Evolutionary conservation across 2,888 invertebrate genomes (phyloP), one percentile per base, ranked within the genome.

Genomic region (Endomychus coccineus): DNA sequence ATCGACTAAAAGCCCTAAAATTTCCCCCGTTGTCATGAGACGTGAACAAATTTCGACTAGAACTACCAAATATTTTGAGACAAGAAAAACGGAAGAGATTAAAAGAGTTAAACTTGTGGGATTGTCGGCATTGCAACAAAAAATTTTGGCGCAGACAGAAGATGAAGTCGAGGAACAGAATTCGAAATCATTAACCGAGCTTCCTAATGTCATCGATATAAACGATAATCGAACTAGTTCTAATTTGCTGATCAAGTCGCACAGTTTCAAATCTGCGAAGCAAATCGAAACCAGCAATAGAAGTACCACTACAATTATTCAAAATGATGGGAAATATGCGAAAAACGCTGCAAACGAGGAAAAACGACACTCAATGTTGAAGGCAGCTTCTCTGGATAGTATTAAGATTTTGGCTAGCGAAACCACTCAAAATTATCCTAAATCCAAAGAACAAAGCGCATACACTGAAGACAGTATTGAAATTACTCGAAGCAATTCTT

Each of bases 161-260:
- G 56, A 55, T 21, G 54, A 55, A 29, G 34, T 44, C 12, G 49
- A 55, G 24, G 37, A 34, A 23, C 45, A 50, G 35, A 48, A 53
- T 11, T 65, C 61, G 42, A 62, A 59, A 37, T 65, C 66, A 1
- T 44, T 67, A 16, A 64, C 59, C 14, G 61, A 66, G 38, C 54
- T 52, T 34, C 52, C 53, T 9, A 45, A 44, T 6, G 51, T 54
- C 12, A 46, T 49, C 29, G 55, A 63, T 16, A 71, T 68, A 52
- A 62, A 69, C 16, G 67, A 71, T 82, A 16, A 74, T 77, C 34
- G 82, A n/a, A 83, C 58, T 80, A 81, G 2, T 78, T 80, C 45
- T 83, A 82, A 53, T 83, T 83, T 19, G 11, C 12, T 83, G 14
- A 74, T 78, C 32, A 83, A 83, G 58, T 80, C 82, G 2, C 79